Conservation (phyloP, 1,140 invertebrate species). For the Brachionus manjavacas region DNA sequence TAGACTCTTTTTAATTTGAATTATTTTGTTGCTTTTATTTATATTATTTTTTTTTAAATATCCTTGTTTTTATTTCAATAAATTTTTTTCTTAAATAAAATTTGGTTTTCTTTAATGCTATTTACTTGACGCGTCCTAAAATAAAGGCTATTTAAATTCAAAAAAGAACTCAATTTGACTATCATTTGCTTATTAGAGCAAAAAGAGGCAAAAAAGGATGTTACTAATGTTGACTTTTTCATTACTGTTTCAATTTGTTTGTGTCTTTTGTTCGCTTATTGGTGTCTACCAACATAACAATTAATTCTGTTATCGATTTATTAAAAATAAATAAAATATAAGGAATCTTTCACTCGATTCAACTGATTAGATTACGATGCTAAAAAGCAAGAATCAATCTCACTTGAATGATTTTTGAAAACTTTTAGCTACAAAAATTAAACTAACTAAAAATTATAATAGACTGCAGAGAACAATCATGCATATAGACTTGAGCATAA, state of each 20-base stretch:
- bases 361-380: not conserved
- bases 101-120: too few relatives aligned
- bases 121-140: too few relatives aligned
- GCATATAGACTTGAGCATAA: not conserved
- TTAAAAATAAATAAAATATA: not conserved
- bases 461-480: not conserved
- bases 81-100: too few relatives aligned
- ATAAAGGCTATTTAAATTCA: too few relatives aligned
- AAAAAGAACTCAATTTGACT: not conserved
- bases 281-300: too few relatives aligned
- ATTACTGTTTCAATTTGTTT: too few relatives aligned
- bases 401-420: not conserved
- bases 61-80: too few relatives aligned
- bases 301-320: not conserved
- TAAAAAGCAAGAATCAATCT: not conserved
- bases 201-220: not conserved
- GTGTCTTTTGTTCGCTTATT: too few relatives aligned
- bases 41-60: too few relatives aligned
- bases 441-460: not conserved
- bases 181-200: not conserved
- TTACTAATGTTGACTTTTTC: not conserved
- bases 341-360: not conserved
- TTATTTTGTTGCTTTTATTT: too few relatives aligned
- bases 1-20: too few relatives aligned
- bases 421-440: not conserved